Evolutionary conservation across 2,797 vertebrate genomes (phyloP).

Genomic region (Acrossocheilus wenchowensis): DNA sequence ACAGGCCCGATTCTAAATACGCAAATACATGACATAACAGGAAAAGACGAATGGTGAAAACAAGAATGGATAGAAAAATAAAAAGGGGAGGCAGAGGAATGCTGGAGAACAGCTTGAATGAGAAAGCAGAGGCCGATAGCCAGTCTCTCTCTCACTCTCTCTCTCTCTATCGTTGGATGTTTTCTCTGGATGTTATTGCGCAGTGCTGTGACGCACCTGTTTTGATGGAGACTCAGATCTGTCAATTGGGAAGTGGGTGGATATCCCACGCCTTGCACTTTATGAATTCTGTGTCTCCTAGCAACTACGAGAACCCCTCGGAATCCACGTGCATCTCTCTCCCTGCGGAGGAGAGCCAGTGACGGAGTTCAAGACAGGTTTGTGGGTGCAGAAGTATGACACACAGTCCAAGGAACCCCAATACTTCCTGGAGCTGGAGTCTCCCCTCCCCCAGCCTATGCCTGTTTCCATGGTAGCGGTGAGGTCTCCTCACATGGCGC

Average conservation of each 20-base stretch:
- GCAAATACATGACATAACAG: not conserved
- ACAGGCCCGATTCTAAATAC: not conserved
- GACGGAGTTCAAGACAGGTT: constrained; percentile 43
- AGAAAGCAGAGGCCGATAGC: not conserved
- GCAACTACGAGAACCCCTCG: constrained; percentile 67
- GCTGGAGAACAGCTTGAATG: constrained; percentile 22
- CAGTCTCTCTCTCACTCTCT: constrained; percentile 21
- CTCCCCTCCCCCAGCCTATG: constrained; percentile 34
- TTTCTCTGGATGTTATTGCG: constrained; percentile 49
- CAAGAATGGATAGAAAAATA: not conserved
- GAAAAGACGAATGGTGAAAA: not conserved
- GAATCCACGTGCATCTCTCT: constrained; percentile 42
- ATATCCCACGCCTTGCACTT: constrained; percentile 70
- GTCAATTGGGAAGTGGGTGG: constrained; percentile 72
- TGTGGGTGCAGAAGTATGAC: constrained; percentile 54
- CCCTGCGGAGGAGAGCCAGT: constrained; percentile 61
- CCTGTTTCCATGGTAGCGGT: constrained; percentile 53
- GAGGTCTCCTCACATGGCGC: constrained; percentile 59
- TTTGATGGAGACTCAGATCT: constrained; percentile 64
- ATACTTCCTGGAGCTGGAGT: constrained; percentile 4
- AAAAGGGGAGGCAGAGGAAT: constrained; percentile 13
- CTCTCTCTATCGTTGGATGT: constrained; percentile 28
- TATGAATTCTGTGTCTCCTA: constrained; percentile 73
- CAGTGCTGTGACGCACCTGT: constrained; percentile 69
- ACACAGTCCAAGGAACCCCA: constrained; percentile 48